A percentile compares a stretch with the other conserved stretches of the same genome.
These are phyloP conservation scores for Lateolabrax maculatus DNA, from an alignment of 2,797 vertebrate species.

Conservation along the genomic window DNA sequence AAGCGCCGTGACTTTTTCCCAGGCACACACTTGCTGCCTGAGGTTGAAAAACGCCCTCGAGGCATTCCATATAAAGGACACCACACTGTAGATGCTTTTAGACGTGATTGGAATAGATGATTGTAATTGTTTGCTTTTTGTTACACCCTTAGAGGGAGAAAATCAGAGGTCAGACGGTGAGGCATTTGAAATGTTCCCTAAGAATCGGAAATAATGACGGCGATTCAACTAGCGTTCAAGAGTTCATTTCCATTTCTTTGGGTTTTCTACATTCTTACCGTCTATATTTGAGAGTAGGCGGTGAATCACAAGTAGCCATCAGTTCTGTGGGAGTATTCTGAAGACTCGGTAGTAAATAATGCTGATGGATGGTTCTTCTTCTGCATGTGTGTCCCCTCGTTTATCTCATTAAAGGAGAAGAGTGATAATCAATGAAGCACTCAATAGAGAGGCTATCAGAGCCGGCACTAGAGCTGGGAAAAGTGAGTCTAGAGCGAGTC, in stretches of 20 bases:
- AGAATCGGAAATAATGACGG: slow-evolving; percentile 41
- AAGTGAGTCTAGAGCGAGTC: slow-evolving; percentile 36
- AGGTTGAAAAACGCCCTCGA: slow-evolving; percentile 68
- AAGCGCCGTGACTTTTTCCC: slow-evolving; percentile 64
- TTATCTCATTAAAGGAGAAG: slow-evolving; percentile 66
- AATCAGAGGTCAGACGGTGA: slow-evolving; percentile 23
- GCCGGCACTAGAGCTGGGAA: slow-evolving; percentile 8
- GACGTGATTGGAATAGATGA: slow-evolving; percentile 72
- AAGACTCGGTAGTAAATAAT: slow-evolving; percentile 56
- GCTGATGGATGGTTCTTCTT: slow-evolving; percentile 58
- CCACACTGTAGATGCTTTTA: slow-evolving; percentile 55
- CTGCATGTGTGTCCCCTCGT: slow-evolving; percentile 47
- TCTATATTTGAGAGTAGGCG: neutral
- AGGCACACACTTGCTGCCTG: slow-evolving; percentile 65
- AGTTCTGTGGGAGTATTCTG: slow-evolving; percentile 17
- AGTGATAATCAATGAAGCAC: slow-evolving; percentile 65
- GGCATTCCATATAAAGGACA: slow-evolving; percentile 62
- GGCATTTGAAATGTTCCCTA: slow-evolving; percentile 24
- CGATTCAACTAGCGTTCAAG: slow-evolving; percentile 24
- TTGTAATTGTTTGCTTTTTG: slow-evolving; percentile 59
- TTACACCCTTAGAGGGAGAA: slow-evolving; percentile 49
- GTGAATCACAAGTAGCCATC: slow-evolving; percentile 24
- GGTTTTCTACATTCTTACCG: slow-evolving; percentile 17
- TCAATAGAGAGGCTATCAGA: slow-evolving; percentile 45
- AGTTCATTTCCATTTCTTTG: slow-evolving; percentile 17